Conservation (phyloP, 2,113 vertebrate genomes). For the Jacana jacana region DNA sequence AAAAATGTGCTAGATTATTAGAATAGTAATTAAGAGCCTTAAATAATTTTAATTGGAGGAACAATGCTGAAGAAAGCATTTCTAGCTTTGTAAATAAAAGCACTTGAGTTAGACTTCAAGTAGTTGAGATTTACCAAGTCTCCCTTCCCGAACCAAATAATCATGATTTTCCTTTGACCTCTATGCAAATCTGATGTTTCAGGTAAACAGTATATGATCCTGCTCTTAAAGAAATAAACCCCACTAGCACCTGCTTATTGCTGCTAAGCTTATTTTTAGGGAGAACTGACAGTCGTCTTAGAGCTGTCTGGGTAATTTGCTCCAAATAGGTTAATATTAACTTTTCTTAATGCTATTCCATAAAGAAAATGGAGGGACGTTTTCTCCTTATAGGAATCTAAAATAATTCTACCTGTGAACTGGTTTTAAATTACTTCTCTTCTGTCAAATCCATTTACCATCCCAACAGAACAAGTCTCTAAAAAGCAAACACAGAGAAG, state of each 20-base stretch:
- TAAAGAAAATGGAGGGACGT: neutral
- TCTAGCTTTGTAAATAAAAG: neutral
- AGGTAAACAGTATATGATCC: neutral
- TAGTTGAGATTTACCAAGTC: neutral
- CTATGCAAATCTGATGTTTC: neutral
- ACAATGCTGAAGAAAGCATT: neutral
- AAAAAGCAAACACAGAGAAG: constrained; percentile 63
- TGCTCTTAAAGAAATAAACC: neutral
- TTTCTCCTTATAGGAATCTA: constrained; percentile 26
- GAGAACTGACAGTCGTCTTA: neutral
- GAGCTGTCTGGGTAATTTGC: neutral
- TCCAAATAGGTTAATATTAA: neutral
- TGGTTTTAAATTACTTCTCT: constrained; percentile 64
- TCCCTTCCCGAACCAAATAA: neutral
- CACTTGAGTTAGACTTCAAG: neutral
- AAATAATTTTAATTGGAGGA: neutral
- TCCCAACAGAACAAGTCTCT: constrained; percentile 52
- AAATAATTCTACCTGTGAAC: constrained; percentile 37
- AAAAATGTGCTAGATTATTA: neutral
- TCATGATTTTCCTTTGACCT: constrained; percentile 3
- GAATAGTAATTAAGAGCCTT: neutral
- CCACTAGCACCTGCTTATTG: neutral
- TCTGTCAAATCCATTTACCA: constrained; percentile 71
- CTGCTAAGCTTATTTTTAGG: neutral
- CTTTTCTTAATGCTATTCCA: neutral